phyloP scores from a whole-genome alignment of 2,797 vertebrate species.

The Pseudochirops corinnae region DNA sequence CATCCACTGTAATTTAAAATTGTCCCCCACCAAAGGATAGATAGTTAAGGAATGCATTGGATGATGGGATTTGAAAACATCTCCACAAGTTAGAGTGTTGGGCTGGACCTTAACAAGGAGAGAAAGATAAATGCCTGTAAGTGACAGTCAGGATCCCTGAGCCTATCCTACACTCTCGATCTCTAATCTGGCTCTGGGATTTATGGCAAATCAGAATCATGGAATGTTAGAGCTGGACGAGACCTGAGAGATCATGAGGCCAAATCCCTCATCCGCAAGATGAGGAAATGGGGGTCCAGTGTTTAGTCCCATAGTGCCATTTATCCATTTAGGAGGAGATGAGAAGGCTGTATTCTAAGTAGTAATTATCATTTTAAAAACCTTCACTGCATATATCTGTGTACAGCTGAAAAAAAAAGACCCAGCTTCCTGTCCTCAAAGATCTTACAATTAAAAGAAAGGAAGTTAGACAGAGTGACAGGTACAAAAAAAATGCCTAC shows the following conservation, averaged over 20 bases:
- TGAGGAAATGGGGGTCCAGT: neutral
- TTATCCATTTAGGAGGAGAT: neutral
- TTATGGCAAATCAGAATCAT: neutral
- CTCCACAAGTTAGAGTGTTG: neutral
- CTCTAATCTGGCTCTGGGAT: neutral
- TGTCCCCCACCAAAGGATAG: neutral
- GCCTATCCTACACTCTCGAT: neutral
- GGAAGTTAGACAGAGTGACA: neutral
- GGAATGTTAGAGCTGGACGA: neutral
- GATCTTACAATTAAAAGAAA: neutral
- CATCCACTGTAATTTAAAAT: neutral
- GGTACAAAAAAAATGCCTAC: neutral
- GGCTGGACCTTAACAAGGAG: no score
- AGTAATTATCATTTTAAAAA: neutral
- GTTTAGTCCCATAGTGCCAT: neutral
- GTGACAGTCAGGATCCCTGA: neutral
- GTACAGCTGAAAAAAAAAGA: neutral
- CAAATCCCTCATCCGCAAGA: neutral
- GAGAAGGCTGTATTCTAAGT: neutral
- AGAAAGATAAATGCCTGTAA: neutral
- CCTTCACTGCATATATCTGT: neutral
- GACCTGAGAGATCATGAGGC: neutral
- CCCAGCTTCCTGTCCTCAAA: neutral
- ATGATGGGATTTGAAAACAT: neutral
- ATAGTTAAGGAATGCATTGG: neutral